Base-by-base conservation (phyloP, 2,797 vertebrate species). In the Pelochelys cantorii region DNA sequence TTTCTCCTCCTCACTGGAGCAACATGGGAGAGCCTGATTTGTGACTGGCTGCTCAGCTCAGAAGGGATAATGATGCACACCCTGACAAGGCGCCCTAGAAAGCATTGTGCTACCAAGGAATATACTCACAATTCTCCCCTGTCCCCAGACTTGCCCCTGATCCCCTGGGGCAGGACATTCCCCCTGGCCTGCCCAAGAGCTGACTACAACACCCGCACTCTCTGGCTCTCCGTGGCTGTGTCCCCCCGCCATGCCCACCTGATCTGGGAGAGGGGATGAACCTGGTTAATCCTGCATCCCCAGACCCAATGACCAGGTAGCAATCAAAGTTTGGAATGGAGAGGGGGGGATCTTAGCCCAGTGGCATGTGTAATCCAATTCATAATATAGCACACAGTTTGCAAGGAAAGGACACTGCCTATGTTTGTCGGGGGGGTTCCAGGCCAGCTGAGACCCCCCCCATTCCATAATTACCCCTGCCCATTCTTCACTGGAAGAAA, bases 391-490 rank as follows among this genome's bases (percentile, higher is more conserved):
- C 2, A 4, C 23, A 13, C 7, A 29, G 37, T 11, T 60, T 9
- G 3, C 65, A 82, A 22, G 37, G 27, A 71, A 7, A 55, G 37
- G 7, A 77, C 14, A 25, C 4, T 14, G 17, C 23, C 42, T 14
- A 8, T 29, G 48, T 48, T 52, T 77, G 42, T 77, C 7, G 4
- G 68, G 68, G 15, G 42, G 48, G 25, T 52, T 77, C 8, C 13
- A 5, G 9, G 42, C 14, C 8, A 7, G 14, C 18, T 1, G 4
- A 25, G 15, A 7, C 10, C 54, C 13, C n/a, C 14, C 56, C 0
- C 0, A 1, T 1, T 37, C 87, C 4, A 0, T 18, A 37, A 1
- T 65, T 37, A 37, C 6, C 2, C 1, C 31, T 0, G 0, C 13
- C 22, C 60, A 8, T 10, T 29, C 3, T 27, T 31, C 23, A 2